phyloP scores from a whole-genome alignment of 2,888 invertebrate species.

The Ectropis crepuscularia region DNA sequence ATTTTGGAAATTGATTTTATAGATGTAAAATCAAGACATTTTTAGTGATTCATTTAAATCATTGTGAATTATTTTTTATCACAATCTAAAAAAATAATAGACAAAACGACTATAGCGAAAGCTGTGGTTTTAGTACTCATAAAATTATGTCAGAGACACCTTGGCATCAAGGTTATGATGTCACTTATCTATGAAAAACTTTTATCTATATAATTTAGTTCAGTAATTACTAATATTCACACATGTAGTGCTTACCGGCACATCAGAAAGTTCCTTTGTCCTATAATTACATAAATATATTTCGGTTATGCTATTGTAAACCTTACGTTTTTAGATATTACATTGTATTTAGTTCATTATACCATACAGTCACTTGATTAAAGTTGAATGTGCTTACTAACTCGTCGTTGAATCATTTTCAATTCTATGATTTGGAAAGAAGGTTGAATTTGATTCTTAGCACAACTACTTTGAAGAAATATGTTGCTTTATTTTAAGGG shows the following conservation, averaged over 20 bases:
- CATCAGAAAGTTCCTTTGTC: conserved; percentile 4
- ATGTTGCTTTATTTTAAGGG: not conserved
- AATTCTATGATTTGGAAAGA: not conserved
- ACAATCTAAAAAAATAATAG: too few relatives aligned
- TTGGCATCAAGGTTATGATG: not conserved
- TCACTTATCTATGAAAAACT: not conserved
- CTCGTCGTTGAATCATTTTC: not conserved
- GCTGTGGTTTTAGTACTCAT: too few relatives aligned
- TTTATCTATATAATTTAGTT: not conserved
- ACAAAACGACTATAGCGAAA: too few relatives aligned
- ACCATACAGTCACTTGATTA: too few relatives aligned
- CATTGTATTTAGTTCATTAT: too few relatives aligned
- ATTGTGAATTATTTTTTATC: too few relatives aligned
- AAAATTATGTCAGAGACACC: not conserved
- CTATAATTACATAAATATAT: conserved; percentile 1
- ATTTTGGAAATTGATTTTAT: too few relatives aligned
- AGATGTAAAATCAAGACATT: too few relatives aligned
- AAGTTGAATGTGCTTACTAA: too few relatives aligned
- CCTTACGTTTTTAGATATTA: too few relatives aligned
- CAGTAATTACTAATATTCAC: conserved; percentile 11
- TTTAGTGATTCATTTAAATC: too few relatives aligned
- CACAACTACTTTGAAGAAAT: too few relatives aligned
- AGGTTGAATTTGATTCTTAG: not conserved
- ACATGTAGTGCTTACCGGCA: conserved; percentile 8
- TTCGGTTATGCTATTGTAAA: not conserved